Base-by-base conservation (phyloP, 2,797 vertebrate genomes). In the Scomberomorus guttatus region DNA sequence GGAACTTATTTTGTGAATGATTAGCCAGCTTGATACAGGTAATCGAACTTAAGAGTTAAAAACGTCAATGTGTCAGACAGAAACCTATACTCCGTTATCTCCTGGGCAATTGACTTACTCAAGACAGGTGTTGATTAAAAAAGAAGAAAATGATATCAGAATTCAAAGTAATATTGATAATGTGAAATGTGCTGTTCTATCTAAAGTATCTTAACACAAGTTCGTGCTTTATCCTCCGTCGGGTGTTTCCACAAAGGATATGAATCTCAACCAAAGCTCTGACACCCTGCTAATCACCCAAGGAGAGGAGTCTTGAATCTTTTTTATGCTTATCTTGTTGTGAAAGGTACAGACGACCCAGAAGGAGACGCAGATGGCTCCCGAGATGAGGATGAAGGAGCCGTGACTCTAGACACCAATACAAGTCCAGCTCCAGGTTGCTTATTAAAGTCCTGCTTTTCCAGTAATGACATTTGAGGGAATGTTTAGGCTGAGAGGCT, bases 401-500 rank as follows among this genome's bases (percentile, higher is more conserved):
- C 76, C 34, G 37, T 91, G 92, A 91, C 92, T 83, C 75, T 79
- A 76, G 71, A 84, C 70, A 25, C 7, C 18, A 56, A 44, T 83
- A 39, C 80, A 82, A 91, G 90, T 86, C 83, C 61, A 72, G 90
- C 93, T 94, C 70, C 77, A 92, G 95, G 95, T 94, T 94, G 75
- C 92, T 90, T 93, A 93, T 91, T 87, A 69, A 60, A 92, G 93
- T 95, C 95, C 93, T 92, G 94, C 95, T 96, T 93, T 95, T 95
- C 94, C 94, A 95, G 93, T 95, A 95, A 96, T 95, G 96, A 96
- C 95, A 94, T 96, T 94, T 94, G 92, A 85, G 70, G 51, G 91
- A 95, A 93, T 93, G 95, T 96, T 96, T 93, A 92, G 94, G 91
- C 91, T 89, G 93, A 93, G 93, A 84, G 89, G 90, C 89, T 91